Conservation (phyloP, 2,888 invertebrate species). For the Ametastegia equiseti region DNA sequence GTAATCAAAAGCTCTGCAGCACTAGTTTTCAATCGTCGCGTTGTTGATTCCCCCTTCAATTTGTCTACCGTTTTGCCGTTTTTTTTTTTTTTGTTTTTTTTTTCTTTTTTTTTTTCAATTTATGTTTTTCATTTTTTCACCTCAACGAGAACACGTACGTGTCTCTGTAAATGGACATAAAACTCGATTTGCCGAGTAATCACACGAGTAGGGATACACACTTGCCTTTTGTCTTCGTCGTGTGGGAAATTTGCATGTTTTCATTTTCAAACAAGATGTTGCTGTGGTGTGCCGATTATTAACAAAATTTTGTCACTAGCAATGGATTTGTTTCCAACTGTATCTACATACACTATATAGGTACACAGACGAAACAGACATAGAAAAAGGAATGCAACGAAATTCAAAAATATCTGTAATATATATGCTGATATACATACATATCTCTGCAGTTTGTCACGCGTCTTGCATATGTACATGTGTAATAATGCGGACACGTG, state of each 20-base stretch:
- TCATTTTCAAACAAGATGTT: slow-evolving; percentile 69
- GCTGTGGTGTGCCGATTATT: slow-evolving; percentile 74
- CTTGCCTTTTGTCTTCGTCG: slow-evolving; percentile 18
- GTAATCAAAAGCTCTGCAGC: too few relatives aligned
- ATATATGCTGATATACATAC: not conserved
- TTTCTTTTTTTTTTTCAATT: too few relatives aligned
- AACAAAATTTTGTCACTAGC: slow-evolving; percentile 58
- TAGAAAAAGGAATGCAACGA: slow-evolving; percentile 54
- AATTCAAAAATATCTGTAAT: slow-evolving; percentile 49
- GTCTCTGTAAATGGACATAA: not conserved
- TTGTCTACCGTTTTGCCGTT: too few relatives aligned
- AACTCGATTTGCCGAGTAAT: not conserved
- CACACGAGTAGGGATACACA: not conserved
- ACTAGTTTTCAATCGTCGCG: too few relatives aligned
- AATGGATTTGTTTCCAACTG: too few relatives aligned
- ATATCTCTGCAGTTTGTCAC: not conserved
- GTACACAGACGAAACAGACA: not conserved
- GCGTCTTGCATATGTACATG: not conserved
- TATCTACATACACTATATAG: too few relatives aligned
- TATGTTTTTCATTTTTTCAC: too few relatives aligned
- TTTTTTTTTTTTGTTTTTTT: too few relatives aligned
- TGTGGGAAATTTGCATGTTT: slow-evolving; percentile 65
- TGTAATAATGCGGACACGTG: not conserved
- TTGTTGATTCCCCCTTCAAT: too few relatives aligned
- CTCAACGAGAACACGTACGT: not conserved